Conservation (phyloP, 2,888 invertebrate species). For the Drymonia ruficornis region DNA sequence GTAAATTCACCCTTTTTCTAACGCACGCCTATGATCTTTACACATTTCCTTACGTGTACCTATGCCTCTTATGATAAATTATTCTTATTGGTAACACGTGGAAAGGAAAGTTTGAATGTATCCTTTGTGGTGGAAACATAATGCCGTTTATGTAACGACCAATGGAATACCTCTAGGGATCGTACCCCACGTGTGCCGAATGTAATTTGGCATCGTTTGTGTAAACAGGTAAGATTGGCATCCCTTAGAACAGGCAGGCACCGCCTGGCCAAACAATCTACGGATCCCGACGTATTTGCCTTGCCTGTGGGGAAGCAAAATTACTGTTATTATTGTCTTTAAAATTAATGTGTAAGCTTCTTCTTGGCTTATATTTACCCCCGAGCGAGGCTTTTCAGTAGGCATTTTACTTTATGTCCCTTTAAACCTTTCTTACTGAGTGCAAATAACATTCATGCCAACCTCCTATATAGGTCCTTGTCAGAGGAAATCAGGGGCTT, state of each 20-base stretch:
- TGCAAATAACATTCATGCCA: no score
- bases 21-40: no score
- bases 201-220: constrained; percentile 27
- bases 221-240: constrained; percentile 30
- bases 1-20: no score
- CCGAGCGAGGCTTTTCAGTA: neutral
- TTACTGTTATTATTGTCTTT: constrained; percentile 16
- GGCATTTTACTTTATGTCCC: no score
- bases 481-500: no score
- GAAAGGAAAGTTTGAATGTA: neutral
- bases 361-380: neutral
- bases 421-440: no score
- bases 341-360: neutral
- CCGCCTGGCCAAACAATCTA: constrained; percentile 20
- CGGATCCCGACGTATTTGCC: constrained; percentile 10
- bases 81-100: neutral
- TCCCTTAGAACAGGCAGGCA: constrained; percentile 10
- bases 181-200: constrained; percentile 6
- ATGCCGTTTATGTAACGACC: neutral
- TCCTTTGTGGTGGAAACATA: neutral
- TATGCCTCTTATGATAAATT: no score
- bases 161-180: neutral
- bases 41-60: no score
- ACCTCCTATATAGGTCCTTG: no score
- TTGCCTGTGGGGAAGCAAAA: constrained; percentile 23